Conservation (phyloP, 2,888 invertebrate genomes). For the Hipparchia sbordonii region DNA sequence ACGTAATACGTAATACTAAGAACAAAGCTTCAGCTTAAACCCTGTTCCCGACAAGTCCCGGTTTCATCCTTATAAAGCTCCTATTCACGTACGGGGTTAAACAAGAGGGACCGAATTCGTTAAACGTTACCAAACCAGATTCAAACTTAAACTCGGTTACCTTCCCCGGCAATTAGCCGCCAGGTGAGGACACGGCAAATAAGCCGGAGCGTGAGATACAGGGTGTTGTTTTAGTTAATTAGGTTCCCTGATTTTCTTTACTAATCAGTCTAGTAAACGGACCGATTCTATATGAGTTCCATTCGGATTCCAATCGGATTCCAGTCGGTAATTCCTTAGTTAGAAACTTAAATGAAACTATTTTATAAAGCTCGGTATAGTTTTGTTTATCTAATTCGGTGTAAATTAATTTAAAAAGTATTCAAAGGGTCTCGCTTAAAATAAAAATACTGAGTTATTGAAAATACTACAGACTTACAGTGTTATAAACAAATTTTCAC, state of each 20-base stretch:
- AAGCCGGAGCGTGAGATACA: conserved; percentile 42
- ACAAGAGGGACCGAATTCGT: conserved; percentile 70
- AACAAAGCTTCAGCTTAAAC: conserved; percentile 29
- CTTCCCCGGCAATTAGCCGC: conserved; percentile 64
- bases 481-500: too few species aligned
- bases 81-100: conserved; percentile 51
- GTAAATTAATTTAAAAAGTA: too few species aligned
- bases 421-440: too few species aligned
- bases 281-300: not conserved
- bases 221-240: conserved; percentile 40
- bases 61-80: conserved; percentile 40
- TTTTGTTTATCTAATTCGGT: not conserved
- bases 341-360: too few species aligned
- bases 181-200: conserved; percentile 69
- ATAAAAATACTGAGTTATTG: too few species aligned
- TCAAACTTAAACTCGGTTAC: conserved; percentile 74
- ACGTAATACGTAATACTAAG: conserved; percentile 9
- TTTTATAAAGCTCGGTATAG: not conserved
- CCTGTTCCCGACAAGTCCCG: conserved; percentile 28
- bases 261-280: conserved; percentile 31
- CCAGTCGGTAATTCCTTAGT: not conserved
- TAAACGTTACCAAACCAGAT: conserved; percentile 73
- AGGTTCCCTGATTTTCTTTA: conserved; percentile 37
- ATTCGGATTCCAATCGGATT: not conserved
- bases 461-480: too few species aligned